Base-by-base conservation (phyloP, 2,797 vertebrate genomes). In the Astyanax mexicanus region DNA sequence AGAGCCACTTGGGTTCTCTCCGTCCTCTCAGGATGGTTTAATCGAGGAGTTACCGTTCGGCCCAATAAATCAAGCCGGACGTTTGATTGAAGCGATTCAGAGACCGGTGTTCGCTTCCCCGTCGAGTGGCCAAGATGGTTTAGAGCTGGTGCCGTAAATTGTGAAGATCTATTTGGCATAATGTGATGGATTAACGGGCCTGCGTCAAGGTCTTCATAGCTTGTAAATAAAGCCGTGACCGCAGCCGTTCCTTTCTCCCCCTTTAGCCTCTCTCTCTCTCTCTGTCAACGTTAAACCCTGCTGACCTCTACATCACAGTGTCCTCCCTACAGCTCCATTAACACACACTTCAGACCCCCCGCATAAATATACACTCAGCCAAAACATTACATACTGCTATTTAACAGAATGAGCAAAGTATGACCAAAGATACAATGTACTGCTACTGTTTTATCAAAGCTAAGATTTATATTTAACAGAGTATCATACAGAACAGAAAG, bases 261-360 rank as follows among this genome's bases (percentile, higher is more conserved):
- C 17, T n/a, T n/a, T 52, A 54, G 51, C 38, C 47, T 74, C 54
- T 74, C 47, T 66, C 47, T 74, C 54, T 74, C 47, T 66, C 4
- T 17, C 17, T 77, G 42, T 64, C 40, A 44, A 47, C 52, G 23
- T 55, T 76, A 81, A 85, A 80, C 45, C 25, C 25, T 8, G 2
- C 49, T 75, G 79, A 88, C 67, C 82, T 80, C 71, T 64, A n/a
- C 21, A 32, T 77, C 60, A 69, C 65, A 67, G 69, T 73, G 54
- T 44, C 61, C 19, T 12, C 65, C 57, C 55, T 52, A 64, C 62
- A 81, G 62, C 65, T 82, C 74, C 54, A 82, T 80, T 72, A 77
- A 75, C 64, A 79, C 51, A 69, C 23, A 25, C 52, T 54, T 23
- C 40, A 32, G 47, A 15, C 23, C 21, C 47, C 44, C 51, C 38